Conservation (phyloP, 2,888 invertebrate genomes). For the Lycocerus yunnanus region DNA sequence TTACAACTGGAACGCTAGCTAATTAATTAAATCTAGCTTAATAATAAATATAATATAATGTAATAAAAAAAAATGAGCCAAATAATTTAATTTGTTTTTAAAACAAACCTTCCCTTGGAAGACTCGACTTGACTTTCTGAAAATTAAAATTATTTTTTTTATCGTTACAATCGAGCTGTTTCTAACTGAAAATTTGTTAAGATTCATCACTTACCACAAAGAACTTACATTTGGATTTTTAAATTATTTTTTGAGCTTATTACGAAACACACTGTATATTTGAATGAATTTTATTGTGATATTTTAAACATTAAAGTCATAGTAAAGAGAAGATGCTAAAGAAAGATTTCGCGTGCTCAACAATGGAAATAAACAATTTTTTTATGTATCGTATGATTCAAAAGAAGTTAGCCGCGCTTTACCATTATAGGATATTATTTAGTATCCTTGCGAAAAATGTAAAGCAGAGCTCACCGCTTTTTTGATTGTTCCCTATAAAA, state of each 20-base stretch:
- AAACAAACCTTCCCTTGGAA: conserved; percentile 57
- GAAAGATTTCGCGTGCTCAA: not conserved
- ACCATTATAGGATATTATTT: too few relatives aligned
- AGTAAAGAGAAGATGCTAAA: not conserved
- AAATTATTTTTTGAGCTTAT: not conserved
- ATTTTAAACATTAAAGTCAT: not conserved
- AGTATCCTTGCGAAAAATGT: not conserved
- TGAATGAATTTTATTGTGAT: not conserved
- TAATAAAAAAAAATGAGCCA: conserved; percentile 29
- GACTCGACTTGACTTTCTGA: conserved; percentile 55
- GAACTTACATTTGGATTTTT: too few relatives aligned
- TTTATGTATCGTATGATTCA: not conserved
- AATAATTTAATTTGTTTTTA: conserved; percentile 26
- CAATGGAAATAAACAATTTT: not conserved
- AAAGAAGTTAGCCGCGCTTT: not conserved
- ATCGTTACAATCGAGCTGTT: conserved; percentile 10
- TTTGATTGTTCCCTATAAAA: not conserved
- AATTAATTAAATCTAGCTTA: conserved; percentile 13
- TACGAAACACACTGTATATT: not conserved
- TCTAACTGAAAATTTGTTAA: conserved; percentile 5
- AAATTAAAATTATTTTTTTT: conserved; percentile 48
- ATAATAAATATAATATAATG: conserved; percentile 12
- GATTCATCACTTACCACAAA: not conserved
- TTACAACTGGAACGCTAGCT: conserved; percentile 1
- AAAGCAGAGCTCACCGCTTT: not conserved